A percentile compares a stretch with the other conserved stretches of the same genome.
Evolutionary conservation across 2,888 invertebrate genomes (phyloP).

Genomic region (Eupeodes luniger): DNA sequence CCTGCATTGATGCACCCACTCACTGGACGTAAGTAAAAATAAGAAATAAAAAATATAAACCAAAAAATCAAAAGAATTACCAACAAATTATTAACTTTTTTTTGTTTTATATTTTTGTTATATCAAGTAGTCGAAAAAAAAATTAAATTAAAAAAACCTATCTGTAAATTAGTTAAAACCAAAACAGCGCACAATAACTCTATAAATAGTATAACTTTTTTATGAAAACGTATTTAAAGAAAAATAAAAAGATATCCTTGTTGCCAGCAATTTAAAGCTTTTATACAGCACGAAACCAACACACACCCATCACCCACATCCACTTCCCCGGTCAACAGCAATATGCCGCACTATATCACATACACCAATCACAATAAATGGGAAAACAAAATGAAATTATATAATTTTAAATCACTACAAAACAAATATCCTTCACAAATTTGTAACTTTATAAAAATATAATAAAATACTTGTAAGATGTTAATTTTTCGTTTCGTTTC

Average conservation of each 20-base stretch:
- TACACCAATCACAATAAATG: conserved; percentile 65
- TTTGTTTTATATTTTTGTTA: conserved; percentile 77
- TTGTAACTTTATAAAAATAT: conserved; percentile 30
- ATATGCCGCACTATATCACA: conserved; percentile 75
- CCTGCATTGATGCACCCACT: conserved; percentile 99
- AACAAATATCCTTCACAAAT: conserved; percentile 27
- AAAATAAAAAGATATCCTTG: conserved; percentile 46
- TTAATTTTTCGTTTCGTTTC: conserved; percentile 13
- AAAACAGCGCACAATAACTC: conserved; percentile 59
- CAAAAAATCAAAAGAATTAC: conserved; percentile 65
- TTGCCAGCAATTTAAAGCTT: conserved; percentile 68
- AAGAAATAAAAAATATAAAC: conserved; percentile 72
- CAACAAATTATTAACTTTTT: conserved; percentile 71
- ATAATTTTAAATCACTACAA: conserved; percentile 42
- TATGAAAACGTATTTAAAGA: conserved; percentile 5
- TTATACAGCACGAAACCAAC: conserved; percentile 62
- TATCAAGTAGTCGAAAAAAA: conserved; percentile 58
- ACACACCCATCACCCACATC: conserved; percentile 48
- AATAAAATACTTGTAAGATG: conserved; percentile 41
- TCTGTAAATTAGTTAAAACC: conserved; percentile 59
- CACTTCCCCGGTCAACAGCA: conserved; percentile 66
- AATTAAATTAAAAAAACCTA: conserved; percentile 31
- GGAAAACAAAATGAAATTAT: conserved; percentile 30
- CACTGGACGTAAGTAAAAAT: conserved; percentile 98
- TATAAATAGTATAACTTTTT: not conserved